These are phyloP conservation scores for Latrodectus hesperus DNA, from an alignment of 2,888 invertebrate genomes.

Conservation along the genomic window DNA sequence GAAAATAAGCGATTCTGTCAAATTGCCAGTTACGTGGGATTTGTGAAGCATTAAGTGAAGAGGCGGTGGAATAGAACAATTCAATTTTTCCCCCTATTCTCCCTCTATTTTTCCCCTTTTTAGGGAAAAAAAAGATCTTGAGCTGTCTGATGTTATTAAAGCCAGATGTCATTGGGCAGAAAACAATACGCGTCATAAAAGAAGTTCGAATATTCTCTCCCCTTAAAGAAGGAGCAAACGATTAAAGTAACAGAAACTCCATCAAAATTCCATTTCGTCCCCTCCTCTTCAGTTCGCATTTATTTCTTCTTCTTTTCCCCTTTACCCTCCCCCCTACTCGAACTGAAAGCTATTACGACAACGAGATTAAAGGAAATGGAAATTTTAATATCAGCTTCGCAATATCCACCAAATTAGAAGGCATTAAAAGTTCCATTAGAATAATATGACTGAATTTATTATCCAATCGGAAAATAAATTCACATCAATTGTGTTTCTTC, in stretches of 20 bases:
- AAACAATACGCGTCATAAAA: conserved; percentile 67
- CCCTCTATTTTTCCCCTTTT: not conserved
- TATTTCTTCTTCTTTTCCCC: conserved; percentile 8
- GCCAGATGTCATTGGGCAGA: conserved; percentile 66
- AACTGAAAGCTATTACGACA: not conserved
- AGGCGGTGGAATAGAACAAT: conserved; percentile 42
- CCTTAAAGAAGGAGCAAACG: conserved; percentile 1
- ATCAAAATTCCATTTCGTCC: conserved; percentile 48
- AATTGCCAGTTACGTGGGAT: conserved; percentile 60
- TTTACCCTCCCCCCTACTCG: not conserved
- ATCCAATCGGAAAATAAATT: conserved; percentile 47
- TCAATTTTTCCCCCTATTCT: conserved; percentile 13
- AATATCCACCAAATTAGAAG: conserved; percentile 31
- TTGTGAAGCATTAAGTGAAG: conserved; percentile 60
- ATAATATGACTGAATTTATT: conserved; percentile 59
- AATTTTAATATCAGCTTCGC: conserved; percentile 43
- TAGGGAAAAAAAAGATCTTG: conserved; percentile 26
- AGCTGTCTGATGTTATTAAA: conserved; percentile 68
- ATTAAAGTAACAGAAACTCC: conserved; percentile 40
- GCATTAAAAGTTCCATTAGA: conserved; percentile 61
- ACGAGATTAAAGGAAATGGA: conserved; percentile 1
- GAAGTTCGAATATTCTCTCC: conserved; percentile 54
- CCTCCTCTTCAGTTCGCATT: conserved; percentile 17
- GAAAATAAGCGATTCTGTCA: conserved; percentile 63
- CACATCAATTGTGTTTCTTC: conserved; percentile 24